Evolutionary conservation across 2,113 vertebrate genomes (phyloP).

Genomic region (Rattus norvegicus): GRCr8 NC_086023.1:53631501-53632000

Average conservation of each 20-base stretch:
- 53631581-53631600: not conserved
- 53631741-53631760: constrained; percentile 41
- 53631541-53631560: constrained; percentile 43
- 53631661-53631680: constrained; percentile 30
- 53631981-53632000: constrained; percentile 66
- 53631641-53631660: not conserved
- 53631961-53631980: constrained; percentile 59
- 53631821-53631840: constrained; percentile 60
- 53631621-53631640: not conserved
- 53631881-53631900: constrained; percentile 60
- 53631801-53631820: constrained; percentile 56
- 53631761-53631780: constrained; percentile 21
- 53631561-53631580: constrained; percentile 49
- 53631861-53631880: constrained; percentile 45
- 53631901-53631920: constrained; percentile 54
- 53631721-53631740: constrained; percentile 49
- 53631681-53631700: constrained; percentile 51
- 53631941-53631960: constrained; percentile 44
- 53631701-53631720: constrained; percentile 32
- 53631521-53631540: constrained; percentile 25
- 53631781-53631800: constrained; percentile 41
- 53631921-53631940: constrained; percentile 59
- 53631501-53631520: not conserved
- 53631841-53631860: constrained; percentile 59
- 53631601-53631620: not conserved